Percentiles rank a stretch among this genome's conserved stretches.
phyloP scores from a whole-genome alignment of 2,797 vertebrate genomes.

The Clamator glandarius region DNA sequence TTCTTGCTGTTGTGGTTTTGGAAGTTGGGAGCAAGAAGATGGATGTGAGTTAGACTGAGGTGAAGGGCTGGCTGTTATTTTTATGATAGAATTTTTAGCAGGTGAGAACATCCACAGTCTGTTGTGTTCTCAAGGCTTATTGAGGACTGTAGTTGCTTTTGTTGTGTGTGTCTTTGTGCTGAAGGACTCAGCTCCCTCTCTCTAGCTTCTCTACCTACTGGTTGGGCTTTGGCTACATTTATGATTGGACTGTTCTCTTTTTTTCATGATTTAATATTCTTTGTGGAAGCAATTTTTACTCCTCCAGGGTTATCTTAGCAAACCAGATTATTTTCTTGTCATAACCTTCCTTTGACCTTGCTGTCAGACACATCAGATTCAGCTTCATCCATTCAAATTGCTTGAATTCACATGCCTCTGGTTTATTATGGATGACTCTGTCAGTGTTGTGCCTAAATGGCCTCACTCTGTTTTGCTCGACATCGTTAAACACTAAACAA shows the following conservation, averaged over 20 bases:
- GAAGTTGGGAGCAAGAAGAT: neutral
- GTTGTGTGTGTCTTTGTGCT: neutral
- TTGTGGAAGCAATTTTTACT: neutral
- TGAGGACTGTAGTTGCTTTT: neutral
- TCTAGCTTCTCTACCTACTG: neutral
- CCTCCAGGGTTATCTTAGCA: slow-evolving; percentile 1
- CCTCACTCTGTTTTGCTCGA: neutral
- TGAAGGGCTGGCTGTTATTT: neutral
- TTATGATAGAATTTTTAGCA: neutral
- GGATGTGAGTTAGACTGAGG: neutral
- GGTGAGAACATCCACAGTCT: neutral
- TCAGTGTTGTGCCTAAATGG: rapidly evolving
- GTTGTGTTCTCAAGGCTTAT: neutral
- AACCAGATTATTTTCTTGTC: neutral
- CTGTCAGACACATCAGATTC: neutral
- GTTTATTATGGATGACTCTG: neutral
- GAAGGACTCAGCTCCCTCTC: neutral
- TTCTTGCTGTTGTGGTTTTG: neutral
- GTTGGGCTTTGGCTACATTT: neutral
- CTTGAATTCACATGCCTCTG: neutral
- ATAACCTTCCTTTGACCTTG: slow-evolving; percentile 59
- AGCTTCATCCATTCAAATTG: neutral
- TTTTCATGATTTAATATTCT: neutral
- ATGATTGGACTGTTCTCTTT: neutral
- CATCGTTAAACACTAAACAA: neutral